Evolutionary conservation across 92 coral and sea anemone species (phyloP), one percentile per base, ranked within the genome.

Genomic region (Porites evermanni): DNA sequence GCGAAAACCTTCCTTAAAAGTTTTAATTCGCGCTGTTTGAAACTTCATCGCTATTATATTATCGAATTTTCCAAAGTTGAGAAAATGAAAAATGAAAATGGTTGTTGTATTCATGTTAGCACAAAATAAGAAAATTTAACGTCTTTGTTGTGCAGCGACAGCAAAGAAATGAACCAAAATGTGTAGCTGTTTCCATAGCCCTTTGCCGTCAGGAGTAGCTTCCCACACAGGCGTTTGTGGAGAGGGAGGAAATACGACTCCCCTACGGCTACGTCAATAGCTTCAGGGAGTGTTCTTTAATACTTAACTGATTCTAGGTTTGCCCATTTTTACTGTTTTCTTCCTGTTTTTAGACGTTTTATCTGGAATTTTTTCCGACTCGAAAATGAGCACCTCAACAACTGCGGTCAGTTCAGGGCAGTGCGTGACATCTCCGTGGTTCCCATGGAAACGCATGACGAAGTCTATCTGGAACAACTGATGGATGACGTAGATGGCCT

Each of bases 381-480:
- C 23, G 99, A 97, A 85, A 97, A 97, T 88, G 99, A 97, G 69
- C 99, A 97, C 70, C 90, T 97, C 59, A 97, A 97, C 91, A 97
- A 97, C 87, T 97, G 99, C 60, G 99, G 99, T 82, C 94, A 97
- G 70, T 97, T 97, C 92, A 98, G 99, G 14, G 99, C 99, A 1
- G 99, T 97, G 66, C 93, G 99, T 3, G 99, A 97, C 83, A 97
- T 97, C 72, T 97, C 99, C 38, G 94, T 97, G 74, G 95, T 97
- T 95, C 99, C 99, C 0, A 87, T 93, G 63, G 98, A 97, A 81
- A 91, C 97, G 0, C 88, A 88, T 68, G 97, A 97, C 79, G 94
- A 93, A 69, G 94, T 91, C 16, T 84, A 86, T 61, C 88, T 97
- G 12, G 99, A 97, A 72, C 89, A 92, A 5, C 68, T 97, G 68